These are phyloP conservation scores for Dromaius novaehollandiae DNA, from an alignment of 2,113 vertebrate species.

Conservation along the genomic window DNA sequence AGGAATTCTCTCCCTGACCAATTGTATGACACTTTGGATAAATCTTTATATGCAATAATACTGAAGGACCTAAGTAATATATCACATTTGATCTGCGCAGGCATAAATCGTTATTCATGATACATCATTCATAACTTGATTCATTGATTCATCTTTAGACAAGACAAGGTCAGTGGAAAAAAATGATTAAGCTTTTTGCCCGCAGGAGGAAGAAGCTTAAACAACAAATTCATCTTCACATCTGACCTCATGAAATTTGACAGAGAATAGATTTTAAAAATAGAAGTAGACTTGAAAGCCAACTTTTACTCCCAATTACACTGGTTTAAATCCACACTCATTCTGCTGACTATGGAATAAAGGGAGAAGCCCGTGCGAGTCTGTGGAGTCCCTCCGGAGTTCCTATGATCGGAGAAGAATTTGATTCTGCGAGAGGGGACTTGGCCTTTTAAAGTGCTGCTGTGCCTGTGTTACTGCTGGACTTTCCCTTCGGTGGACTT, in stretches of 20 bases:
- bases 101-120: constrained; percentile 81
- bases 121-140: constrained; percentile 78
- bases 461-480: not conserved
- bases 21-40: constrained; percentile 65
- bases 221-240: constrained; percentile 79
- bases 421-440: not conserved
- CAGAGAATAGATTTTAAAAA: constrained; percentile 53
- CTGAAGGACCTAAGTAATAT: constrained; percentile 67
- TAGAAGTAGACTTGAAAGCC: constrained; percentile 34
- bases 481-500: not conserved
- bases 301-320: constrained; percentile 38
- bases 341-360: not conserved
- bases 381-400: not conserved
- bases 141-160: constrained; percentile 77
- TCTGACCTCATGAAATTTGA: constrained; percentile 76
- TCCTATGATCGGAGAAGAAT: not conserved
- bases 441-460: not conserved
- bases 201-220: constrained; percentile 70
- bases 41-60: constrained; percentile 71
- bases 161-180: constrained; percentile 78
- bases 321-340: constrained; percentile 26
- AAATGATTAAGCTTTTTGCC: constrained; percentile 75
- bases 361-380: not conserved
- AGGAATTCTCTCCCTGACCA: constrained; percentile 45
- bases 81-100: constrained; percentile 77